Evolutionary conservation across 2,113 vertebrate genomes (phyloP).

Genomic region (Gopherus evgoodei): DNA sequence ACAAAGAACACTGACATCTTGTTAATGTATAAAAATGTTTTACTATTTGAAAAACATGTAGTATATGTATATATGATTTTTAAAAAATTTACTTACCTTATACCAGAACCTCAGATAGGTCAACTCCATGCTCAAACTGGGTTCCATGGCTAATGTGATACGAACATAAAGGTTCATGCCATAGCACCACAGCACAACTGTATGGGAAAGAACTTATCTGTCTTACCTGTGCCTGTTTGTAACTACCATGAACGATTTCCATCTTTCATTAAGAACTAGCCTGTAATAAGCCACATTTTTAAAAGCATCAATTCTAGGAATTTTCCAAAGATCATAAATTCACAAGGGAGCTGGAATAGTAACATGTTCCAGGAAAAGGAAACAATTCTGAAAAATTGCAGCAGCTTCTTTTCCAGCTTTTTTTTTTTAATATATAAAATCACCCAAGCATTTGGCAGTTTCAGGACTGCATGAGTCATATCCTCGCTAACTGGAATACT

Average conservation of each 20-base stretch:
- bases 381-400: background rate
- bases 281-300: background rate
- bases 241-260: fast-evolving
- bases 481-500: slow-evolving; percentile 72
- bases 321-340: slow-evolving; percentile 1
- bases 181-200: background rate
- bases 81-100: no score
- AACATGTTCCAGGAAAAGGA: background rate
- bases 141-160: background rate
- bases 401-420: slow-evolving; percentile 20
- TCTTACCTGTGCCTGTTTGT: fast-evolving
- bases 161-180: fast-evolving
- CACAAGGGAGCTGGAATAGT: background rate
- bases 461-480: slow-evolving; percentile 69
- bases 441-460: slow-evolving; percentile 1
- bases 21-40: no score
- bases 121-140: background rate
- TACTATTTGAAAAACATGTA: no score
- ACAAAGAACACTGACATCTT: no score
- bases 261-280: background rate
- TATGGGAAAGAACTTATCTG: background rate
- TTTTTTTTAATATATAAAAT: slow-evolving; percentile 24
- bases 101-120: background rate
- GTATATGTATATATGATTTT: no score
- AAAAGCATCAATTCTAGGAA: background rate